Percentiles rank a stretch among this genome's conserved stretches.
Conservation (phyloP, 2,113 vertebrate species). For the Bothrops jararaca region DNA sequence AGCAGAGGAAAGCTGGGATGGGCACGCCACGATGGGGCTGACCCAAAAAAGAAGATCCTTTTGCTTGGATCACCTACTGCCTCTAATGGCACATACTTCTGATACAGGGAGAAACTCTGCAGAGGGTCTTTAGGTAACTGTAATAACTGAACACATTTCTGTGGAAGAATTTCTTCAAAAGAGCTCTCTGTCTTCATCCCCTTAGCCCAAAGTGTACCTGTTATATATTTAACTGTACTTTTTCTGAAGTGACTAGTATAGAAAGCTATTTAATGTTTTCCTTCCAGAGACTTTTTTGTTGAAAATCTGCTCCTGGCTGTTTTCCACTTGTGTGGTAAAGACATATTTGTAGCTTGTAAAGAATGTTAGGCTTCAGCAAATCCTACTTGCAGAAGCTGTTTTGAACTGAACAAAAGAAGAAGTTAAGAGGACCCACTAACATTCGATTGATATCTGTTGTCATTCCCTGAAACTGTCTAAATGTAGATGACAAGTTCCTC, state of each 20-base stretch:
- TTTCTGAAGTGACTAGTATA: background rate
- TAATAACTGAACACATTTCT: background rate
- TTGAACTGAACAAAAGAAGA: background rate
- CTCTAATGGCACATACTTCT: background rate
- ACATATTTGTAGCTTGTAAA: background rate
- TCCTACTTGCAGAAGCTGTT: background rate
- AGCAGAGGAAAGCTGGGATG: background rate
- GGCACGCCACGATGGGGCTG: background rate
- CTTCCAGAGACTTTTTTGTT: background rate
- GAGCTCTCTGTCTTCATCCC: background rate
- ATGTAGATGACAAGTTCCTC: background rate
- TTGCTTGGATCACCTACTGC: background rate
- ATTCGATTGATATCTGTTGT: background rate
- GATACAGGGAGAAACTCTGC: background rate
- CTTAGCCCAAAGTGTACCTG: background rate
- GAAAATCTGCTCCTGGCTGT: background rate
- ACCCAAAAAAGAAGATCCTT: background rate
- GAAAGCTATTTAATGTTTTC: background rate
- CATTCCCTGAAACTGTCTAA: background rate
- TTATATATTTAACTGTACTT: background rate
- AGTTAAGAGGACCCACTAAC: background rate
- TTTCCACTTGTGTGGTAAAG: background rate
- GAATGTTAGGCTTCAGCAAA: background rate
- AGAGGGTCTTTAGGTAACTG: too few relatives aligned
- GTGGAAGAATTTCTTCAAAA: background rate